phyloP scores from a whole-genome alignment of 2,797 vertebrate genomes.

The Acipenser oxyrinchus region DNA sequence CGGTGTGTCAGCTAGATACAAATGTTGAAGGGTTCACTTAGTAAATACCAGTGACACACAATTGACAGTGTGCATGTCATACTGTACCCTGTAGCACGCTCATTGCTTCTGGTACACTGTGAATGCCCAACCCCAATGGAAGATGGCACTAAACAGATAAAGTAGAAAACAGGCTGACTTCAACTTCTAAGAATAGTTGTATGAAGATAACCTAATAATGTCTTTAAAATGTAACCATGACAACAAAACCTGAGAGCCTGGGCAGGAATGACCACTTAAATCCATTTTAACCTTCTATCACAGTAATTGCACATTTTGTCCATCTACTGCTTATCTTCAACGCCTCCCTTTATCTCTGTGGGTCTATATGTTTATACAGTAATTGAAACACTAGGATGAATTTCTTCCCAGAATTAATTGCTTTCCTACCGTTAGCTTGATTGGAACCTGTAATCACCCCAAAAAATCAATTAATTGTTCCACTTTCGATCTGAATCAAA shows the following conservation, averaged over 20 bases:
- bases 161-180: too few species aligned
- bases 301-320: neutral
- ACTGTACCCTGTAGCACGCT: too few species aligned
- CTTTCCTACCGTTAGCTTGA: constrained; percentile 44
- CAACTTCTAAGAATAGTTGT: too few species aligned
- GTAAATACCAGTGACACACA: constrained; percentile 40
- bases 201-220: neutral
- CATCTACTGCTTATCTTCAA: neutral
- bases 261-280: constrained; percentile 3
- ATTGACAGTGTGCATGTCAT: too few species aligned
- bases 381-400: constrained; percentile 21
- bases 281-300: constrained; percentile 8
- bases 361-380: neutral
- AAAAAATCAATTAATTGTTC: constrained; percentile 36
- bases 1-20: constrained; percentile 31
- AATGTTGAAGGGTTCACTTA: constrained; percentile 48
- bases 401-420: constrained; percentile 53
- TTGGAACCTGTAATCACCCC: constrained; percentile 51
- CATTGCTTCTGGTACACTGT: too few species aligned
- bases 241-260: neutral
- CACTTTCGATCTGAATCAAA: constrained; percentile 21
- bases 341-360: neutral
- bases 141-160: too few species aligned
- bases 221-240: constrained; percentile 12
- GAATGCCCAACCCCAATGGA: too few species aligned